Evolutionary conservation across 2,888 invertebrate genomes (phyloP), one percentile per base, ranked within the genome.

Genomic region (Rapana venosa): DNA sequence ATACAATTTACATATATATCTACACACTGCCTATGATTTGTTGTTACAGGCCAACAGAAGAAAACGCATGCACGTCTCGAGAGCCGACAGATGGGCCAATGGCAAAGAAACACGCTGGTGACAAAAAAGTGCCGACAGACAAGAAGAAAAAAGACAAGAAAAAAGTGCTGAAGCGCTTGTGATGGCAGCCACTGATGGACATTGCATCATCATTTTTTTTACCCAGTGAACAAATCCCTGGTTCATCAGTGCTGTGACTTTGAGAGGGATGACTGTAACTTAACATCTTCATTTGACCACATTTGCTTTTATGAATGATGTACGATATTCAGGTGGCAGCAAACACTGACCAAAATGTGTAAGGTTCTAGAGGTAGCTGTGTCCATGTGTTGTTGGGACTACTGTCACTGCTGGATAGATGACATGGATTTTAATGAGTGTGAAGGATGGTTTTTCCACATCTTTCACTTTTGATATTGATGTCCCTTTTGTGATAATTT

Each of bases 31-130:
- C 47, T 47, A 47, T 47, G 47, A 47, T 47, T 47, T 47, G 47
- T 74, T 32, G 20, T 91, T 91, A 79, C 91, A 93, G 92, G 90
- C 89, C 91, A 61, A 91, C 92, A 90, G 92, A 91, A 90, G 93
- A 92, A 79, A 91, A 92, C 36, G 90, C 89, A 81, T 92, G 91
- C 77, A 77, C 91, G 22, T 90, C 91, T 86, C 92, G 92, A 56
- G 93, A 93, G 91, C 90, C 90, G 77, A 90, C 92, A 87, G 97
- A 97, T 93, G 98, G 97, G 79, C 98, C 98, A 87, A 97, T 97
- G 95, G 97, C 98, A 89, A 98, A 98, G 97, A 98, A 98, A 96
- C 98, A 98, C 96, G 98, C 98, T n/a, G 97, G 97, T 90, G 98
- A 98, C 95, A 96, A 95, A 93, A 95, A 95, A 92, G 17, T 79